Base-by-base conservation (phyloP, 2,797 vertebrate genomes). In the Smutsia gigantea region DNA sequence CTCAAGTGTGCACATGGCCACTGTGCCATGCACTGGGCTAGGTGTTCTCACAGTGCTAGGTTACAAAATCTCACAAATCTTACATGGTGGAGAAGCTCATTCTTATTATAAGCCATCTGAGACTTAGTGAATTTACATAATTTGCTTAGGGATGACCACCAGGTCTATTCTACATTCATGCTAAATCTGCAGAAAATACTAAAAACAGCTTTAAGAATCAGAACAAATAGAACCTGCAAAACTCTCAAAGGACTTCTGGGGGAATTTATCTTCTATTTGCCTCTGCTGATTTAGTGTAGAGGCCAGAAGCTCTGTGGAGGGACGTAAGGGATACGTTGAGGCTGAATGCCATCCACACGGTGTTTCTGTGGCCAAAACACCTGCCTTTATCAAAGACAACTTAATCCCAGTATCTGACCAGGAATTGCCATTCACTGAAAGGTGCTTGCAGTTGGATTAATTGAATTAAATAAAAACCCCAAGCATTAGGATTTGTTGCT, bases 141-240 rank as follows among this genome's bases (percentile, higher is more conserved):
- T 87, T 94, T 93, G 63, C 19, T 87, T 90, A 55, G 46, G 17
- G 34, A 86, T 77, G 92, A 68, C 93, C 78, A 91, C 92, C 93
- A 59, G 86, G 77, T 21, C 59, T 96, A 66, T 74, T 94, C 78
- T 71, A 75, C 18, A 49, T 71, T 34, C 27, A 8, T 53, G 27
- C 23, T 46, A 69, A 78, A 86, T 95, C 83, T 94, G 87, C 31
- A 74, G 83, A 46, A 96, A 82, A 79, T 37, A 68, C 34, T 96
- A 87, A 93, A 81, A 88, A 81, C 68, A 93, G 37, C 61, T 88
- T 78, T 78, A 86, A 86, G 93, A 61, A 79, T 81, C 21, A n/a
- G 59, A 68, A 75, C 68, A 23, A 68, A 69, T 29, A 57, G 64
- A 77, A 61, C 81, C 39, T 85, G 55, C 78, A 82, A 55, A 92